Evolutionary conservation across 2,113 vertebrate genomes (phyloP).

Genomic region (Chascanopsetta lugubris): DNA sequence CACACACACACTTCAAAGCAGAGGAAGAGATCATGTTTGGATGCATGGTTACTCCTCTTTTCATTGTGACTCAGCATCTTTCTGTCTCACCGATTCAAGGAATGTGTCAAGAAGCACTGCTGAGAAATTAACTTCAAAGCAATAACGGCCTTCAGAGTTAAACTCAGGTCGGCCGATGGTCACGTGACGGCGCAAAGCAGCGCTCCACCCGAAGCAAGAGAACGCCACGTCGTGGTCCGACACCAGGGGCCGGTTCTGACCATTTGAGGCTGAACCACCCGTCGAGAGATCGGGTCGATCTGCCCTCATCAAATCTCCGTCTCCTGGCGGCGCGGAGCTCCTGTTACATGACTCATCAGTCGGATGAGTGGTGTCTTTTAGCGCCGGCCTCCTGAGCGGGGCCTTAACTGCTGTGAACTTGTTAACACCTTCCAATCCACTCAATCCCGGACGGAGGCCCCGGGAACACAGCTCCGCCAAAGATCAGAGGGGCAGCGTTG

Average conservation of each 20-base stretch:
- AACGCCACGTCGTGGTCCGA: neutral
- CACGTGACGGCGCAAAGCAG: neutral
- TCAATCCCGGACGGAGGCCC: slow-evolving; percentile 44
- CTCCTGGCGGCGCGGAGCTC: slow-evolving; percentile 22
- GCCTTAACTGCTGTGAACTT: slow-evolving; percentile 60
- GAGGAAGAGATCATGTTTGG: no score
- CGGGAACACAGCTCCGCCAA: slow-evolving; percentile 20
- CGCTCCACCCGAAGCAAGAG: neutral
- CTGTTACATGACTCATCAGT: slow-evolving; percentile 53
- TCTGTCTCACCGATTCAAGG: no score
- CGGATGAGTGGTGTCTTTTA: slow-evolving; percentile 56
- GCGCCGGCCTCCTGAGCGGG: slow-evolving; percentile 50
- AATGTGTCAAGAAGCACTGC: neutral
- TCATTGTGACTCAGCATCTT: no score
- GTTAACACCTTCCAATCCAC: slow-evolving; percentile 68
- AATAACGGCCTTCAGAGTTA: neutral
- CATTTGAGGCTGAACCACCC: neutral
- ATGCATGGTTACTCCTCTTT: no score
- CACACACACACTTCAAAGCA: neutral
- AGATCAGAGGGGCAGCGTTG: slow-evolving; percentile 69
- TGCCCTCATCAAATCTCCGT: slow-evolving; percentile 2
- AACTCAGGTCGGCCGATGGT: neutral
- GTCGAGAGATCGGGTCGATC: no score
- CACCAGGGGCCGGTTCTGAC: no score
- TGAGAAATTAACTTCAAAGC: neutral